Percentiles rank a stretch among this genome's conserved stretches.
phyloP scores from a whole-genome alignment of 2,888 invertebrate genomes.

The Hermodice carunculata region DNA sequence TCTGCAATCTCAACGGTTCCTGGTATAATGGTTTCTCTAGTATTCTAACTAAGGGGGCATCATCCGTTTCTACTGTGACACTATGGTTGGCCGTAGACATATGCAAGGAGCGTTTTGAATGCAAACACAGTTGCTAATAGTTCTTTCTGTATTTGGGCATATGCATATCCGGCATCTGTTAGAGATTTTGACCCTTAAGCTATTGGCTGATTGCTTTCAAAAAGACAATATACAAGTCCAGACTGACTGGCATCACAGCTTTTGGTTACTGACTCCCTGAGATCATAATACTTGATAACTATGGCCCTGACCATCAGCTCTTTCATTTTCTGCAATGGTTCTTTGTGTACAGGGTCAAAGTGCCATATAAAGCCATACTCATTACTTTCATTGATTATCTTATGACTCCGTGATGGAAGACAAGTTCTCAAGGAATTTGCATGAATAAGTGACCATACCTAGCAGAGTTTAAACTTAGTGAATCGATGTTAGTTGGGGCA shows the following conservation, averaged over 20 bases:
- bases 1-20: constrained; percentile 25
- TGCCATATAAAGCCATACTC: constrained; percentile 12
- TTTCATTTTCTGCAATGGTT: constrained; percentile 18
- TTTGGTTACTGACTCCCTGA: background rate
- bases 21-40: constrained; percentile 26
- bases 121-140: constrained; percentile 27
- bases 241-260: constrained; percentile 17
- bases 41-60: constrained; percentile 30
- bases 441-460: constrained; percentile 27
- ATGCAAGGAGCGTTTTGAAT: constrained; percentile 13
- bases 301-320: constrained; percentile 13
- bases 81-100: constrained; percentile 24
- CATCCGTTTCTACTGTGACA: constrained; percentile 31
- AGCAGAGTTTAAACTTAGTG: constrained; percentile 12
- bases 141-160: constrained; percentile 33
- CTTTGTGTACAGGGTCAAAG: constrained; percentile 19
- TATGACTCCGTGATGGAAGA: no score
- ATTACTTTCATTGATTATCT: no score
- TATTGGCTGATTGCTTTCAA: constrained; percentile 13
- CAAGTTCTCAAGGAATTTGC: constrained; percentile 14
- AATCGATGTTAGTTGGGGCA: constrained; percentile 5
- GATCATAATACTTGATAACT: constrained; percentile 14
- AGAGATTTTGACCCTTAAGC: constrained; percentile 24
- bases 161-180: constrained; percentile 19
- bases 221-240: constrained; percentile 10